Conservation (phyloP, 2,888 invertebrate genomes). For the Himalopsyche kuldschensis region DNA sequence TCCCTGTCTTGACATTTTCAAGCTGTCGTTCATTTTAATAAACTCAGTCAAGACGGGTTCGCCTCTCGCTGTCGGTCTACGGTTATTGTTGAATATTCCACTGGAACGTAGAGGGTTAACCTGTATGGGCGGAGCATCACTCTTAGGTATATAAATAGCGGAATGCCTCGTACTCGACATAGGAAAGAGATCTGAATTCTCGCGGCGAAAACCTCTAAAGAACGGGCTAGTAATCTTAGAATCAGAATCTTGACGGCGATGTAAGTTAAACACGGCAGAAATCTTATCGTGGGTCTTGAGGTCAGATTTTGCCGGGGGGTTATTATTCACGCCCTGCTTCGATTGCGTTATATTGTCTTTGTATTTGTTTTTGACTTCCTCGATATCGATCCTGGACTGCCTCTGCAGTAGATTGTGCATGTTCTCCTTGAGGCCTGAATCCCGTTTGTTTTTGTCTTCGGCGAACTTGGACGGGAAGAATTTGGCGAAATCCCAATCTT, state of each 20-base stretch:
- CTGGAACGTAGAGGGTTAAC: conserved; percentile 64
- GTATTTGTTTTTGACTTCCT: conserved; percentile 55
- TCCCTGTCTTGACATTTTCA: conserved; percentile 54
- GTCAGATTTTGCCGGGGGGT: conserved; percentile 48
- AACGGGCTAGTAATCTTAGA: conserved; percentile 71
- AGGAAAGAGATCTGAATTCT: conserved; percentile 83
- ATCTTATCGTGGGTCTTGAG: conserved; percentile 55
- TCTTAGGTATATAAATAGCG: conserved; percentile 65
- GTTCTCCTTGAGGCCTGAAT: conserved; percentile 47
- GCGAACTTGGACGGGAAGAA: conserved; percentile 69
- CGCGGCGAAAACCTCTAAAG: conserved; percentile 77
- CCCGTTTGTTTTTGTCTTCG: conserved; percentile 41
- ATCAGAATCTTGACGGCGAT: conserved; percentile 75
- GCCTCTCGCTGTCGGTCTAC: conserved; percentile 61
- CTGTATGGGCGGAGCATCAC: conserved; percentile 49
- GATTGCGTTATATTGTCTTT: conserved; percentile 55
- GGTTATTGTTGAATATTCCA: conserved; percentile 70
- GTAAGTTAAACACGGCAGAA: conserved; percentile 57
- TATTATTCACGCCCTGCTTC: conserved; percentile 49
- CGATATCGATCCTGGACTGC: conserved; percentile 55
- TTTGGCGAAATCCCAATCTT: conserved; percentile 86
- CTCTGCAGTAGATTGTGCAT: conserved; percentile 52
- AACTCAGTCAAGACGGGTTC: conserved; percentile 75
- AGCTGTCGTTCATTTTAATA: conserved; percentile 60
- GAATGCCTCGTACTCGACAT: conserved; percentile 74